phyloP scores from a whole-genome alignment of 2,888 invertebrate species.

The Teleiodes luculella region DNA sequence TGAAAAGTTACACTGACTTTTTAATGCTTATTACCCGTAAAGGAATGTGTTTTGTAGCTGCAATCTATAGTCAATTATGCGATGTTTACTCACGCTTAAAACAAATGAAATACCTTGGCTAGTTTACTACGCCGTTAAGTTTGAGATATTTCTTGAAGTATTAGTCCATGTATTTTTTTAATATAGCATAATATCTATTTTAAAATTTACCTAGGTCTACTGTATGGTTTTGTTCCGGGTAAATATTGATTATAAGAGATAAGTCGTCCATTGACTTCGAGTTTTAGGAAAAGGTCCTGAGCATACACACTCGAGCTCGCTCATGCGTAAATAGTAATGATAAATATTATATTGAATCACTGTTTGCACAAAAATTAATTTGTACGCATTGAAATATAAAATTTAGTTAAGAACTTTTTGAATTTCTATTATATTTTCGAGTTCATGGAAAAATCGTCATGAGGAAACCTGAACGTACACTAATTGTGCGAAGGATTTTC shows the following conservation, averaged over 20 bases:
- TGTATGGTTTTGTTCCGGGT: conserved; percentile 14
- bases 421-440: too few relatives aligned
- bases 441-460: too few relatives aligned
- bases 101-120: neutral
- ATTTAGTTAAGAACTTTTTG: too few relatives aligned
- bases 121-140: neutral
- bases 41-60: conserved; percentile 5
- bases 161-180: neutral
- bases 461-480: too few relatives aligned
- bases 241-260: conserved; percentile 10
- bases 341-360: too few relatives aligned
- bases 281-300: neutral
- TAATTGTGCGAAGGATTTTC: too few relatives aligned
- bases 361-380: too few relatives aligned
- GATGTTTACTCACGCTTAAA: neutral
- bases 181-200: neutral
- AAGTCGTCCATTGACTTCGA: conserved; percentile 10
- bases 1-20: conserved; percentile 4
- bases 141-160: neutral
- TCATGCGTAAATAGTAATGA: too few relatives aligned
- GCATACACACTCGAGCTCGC: neutral
- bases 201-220: conserved; percentile 3
- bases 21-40: conserved; percentile 1
- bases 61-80: conserved; percentile 4
- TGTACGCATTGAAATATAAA: too few relatives aligned